Percentiles rank a stretch among this genome's conserved stretches.
Conservation (phyloP, 1,140 invertebrate species). For the Tetragnatha versicolor region DNA sequence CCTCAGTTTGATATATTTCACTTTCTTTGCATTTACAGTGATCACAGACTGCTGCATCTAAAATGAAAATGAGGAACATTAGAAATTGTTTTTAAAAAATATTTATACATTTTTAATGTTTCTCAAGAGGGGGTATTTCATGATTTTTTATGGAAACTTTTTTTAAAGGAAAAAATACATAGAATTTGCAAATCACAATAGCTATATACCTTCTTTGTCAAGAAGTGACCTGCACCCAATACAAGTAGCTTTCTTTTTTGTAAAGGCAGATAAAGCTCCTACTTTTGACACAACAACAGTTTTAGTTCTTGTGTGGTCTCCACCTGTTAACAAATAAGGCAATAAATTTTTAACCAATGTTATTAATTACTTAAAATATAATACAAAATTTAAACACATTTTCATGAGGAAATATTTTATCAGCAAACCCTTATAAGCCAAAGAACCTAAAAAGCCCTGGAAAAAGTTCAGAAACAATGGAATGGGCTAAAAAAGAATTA, state of each 20-base stretch:
- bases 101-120: not conserved
- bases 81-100: not conserved
- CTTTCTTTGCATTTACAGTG: constrained; percentile 84
- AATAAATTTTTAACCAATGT: not conserved
- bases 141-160: too few species aligned
- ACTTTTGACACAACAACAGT: constrained; percentile 94
- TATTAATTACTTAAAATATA: not conserved
- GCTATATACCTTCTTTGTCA: constrained; percentile 71
- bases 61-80: not conserved
- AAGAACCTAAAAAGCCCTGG: too few species aligned
- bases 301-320: constrained; percentile 95
- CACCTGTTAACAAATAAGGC: constrained; percentile 67
- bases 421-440: too few species aligned
- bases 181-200: not conserved
- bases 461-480: too few species aligned
- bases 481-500: too few species aligned
- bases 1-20: constrained; percentile 86
- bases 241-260: constrained; percentile 90
- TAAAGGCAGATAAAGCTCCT: constrained; percentile 90
- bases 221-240: constrained; percentile 93
- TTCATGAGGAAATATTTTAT: not conserved
- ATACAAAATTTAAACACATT: not conserved
- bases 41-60: constrained; percentile 75
- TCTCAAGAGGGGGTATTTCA: not conserved
- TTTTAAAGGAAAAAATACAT: not conserved